Conservation (phyloP, 2,888 invertebrate species). For the Atherix ibis region DNA sequence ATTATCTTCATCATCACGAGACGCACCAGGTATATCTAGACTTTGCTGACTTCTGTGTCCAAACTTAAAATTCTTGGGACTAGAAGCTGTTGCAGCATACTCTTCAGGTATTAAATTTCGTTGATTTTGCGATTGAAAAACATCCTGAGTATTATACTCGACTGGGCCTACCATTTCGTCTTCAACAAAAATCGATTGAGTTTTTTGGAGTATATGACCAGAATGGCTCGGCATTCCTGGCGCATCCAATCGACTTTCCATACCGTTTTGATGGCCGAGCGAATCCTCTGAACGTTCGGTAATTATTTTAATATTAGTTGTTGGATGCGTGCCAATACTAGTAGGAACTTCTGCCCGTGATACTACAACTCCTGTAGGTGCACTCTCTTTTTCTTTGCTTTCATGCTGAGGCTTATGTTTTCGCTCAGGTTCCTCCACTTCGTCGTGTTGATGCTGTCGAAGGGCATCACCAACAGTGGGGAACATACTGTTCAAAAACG, state of each 20-base stretch:
- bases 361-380: neutral
- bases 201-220: conserved; percentile 15
- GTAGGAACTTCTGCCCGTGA: neutral
- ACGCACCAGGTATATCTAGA: conserved; percentile 60
- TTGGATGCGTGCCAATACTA: neutral
- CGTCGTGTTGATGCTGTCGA: conserved; percentile 11
- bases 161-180: conserved; percentile 11
- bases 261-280: conserved; percentile 17
- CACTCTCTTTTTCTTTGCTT: neutral
- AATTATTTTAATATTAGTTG: neutral
- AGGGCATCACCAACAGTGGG: conserved; percentile 17
- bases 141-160: neutral
- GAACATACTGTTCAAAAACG: conserved; percentile 15
- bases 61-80: conserved; percentile 40
- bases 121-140: conserved; percentile 4
- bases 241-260: too few species aligned
- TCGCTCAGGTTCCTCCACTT: conserved; percentile 11
- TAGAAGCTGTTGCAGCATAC: conserved; percentile 1
- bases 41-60: conserved; percentile 52
- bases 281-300: conserved; percentile 10
- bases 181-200: conserved; percentile 18
- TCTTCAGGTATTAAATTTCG: conserved; percentile 6
- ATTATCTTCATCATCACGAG: conserved; percentile 67
- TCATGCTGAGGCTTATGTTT: conserved; percentile 9
- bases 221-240: conserved; percentile 15